These are phyloP conservation scores for Oryzias javanicus DNA, from an alignment of 2,113 vertebrate species.

Conservation along the genomic window DNA sequence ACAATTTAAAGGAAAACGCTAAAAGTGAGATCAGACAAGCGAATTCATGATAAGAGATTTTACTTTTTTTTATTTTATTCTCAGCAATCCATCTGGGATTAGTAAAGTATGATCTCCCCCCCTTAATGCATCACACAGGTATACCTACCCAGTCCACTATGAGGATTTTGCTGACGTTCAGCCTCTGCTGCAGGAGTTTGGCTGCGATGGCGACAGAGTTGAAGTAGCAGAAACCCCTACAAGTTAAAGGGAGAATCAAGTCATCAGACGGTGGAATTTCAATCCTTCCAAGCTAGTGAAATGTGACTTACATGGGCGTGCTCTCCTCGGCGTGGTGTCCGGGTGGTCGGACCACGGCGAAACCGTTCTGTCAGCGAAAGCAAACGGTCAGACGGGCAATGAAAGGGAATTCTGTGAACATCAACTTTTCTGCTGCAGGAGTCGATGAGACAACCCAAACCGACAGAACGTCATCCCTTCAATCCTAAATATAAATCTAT, in stretches of 20 bases:
- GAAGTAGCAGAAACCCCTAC: slow-evolving; percentile 99
- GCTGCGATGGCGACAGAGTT: slow-evolving; percentile 96
- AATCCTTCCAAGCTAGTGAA: not conserved
- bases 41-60: too few species aligned
- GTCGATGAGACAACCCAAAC: too few species aligned
- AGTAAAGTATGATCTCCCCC: too few species aligned
- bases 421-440: too few species aligned
- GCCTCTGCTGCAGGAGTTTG: slow-evolving; percentile 92
- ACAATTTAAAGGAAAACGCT: too few species aligned
- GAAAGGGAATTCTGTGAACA: too few species aligned
- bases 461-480: not conserved
- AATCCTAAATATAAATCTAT: not conserved
- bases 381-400: not conserved
- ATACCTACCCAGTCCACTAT: slow-evolving; percentile 97
- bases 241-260: not conserved
- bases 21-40: too few species aligned
- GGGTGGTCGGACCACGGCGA: slow-evolving; percentile 94
- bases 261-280: not conserved
- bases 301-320: slow-evolving; percentile 89
- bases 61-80: too few species aligned
- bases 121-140: not conserved
- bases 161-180: slow-evolving; percentile 94
- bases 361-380: slow-evolving; percentile 84
- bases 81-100: too few species aligned
- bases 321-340: slow-evolving; percentile 97